These are phyloP conservation scores for Drosophila melanosoma DNA, from an alignment of 2,888 invertebrate genomes.

Conservation along the genomic window DNA sequence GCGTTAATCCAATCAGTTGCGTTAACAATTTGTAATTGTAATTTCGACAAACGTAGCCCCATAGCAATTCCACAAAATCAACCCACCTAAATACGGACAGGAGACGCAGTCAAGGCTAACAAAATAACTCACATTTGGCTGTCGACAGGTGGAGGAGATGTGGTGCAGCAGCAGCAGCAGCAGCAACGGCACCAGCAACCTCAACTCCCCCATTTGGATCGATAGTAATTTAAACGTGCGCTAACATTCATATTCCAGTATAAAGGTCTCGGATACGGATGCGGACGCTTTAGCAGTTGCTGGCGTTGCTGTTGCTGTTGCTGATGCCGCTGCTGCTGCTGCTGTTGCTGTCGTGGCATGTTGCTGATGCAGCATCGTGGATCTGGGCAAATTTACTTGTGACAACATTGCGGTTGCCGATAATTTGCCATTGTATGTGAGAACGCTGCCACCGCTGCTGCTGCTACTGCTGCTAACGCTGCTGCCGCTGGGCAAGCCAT, in stretches of 20 bases:
- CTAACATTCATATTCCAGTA: conserved; percentile 85
- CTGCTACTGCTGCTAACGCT: conserved; percentile 30
- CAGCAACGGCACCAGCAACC: neutral
- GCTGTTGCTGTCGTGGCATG: conserved; percentile 36
- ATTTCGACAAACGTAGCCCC: conserved; percentile 58
- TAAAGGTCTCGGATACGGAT: conserved; percentile 74
- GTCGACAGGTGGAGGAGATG: conserved; percentile 15
- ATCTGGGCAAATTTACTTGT: conserved; percentile 73
- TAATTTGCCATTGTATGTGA: conserved; percentile 74
- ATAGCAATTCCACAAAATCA: conserved; percentile 31
- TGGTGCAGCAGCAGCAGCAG: neutral
- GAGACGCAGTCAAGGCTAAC: conserved; percentile 3
- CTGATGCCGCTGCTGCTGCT: conserved; percentile 15
- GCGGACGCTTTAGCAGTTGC: conserved; percentile 20
- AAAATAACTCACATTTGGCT: conserved; percentile 29
- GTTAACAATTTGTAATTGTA: conserved; percentile 71
- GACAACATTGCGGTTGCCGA: conserved; percentile 78
- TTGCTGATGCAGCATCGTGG: conserved; percentile 50
- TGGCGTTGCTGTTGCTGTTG: conserved; percentile 18
- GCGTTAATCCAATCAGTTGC: conserved; percentile 57
- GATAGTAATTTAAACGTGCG: conserved; percentile 66
- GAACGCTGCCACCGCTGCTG: conserved; percentile 39
- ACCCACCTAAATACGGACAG: conserved; percentile 15
- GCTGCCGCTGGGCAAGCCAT: conserved; percentile 39
- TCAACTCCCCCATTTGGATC: conserved; percentile 23